Base-by-base conservation (phyloP, 2,797 vertebrate genomes). In the Cuniculus paca region DNA sequence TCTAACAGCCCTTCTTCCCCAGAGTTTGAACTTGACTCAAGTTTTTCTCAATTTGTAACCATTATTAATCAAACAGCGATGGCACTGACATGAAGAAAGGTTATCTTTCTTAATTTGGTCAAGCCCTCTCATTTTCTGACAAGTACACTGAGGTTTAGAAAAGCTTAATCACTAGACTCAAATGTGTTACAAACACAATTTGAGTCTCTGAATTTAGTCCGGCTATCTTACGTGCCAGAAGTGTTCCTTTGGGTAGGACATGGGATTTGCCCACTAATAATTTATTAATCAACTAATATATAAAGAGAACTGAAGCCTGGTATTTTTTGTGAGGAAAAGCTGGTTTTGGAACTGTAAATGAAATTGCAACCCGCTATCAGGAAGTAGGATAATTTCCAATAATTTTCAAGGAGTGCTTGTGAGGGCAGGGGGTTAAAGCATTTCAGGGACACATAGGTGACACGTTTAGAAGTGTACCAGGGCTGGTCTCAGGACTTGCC, bases 371-470 rank as follows among this genome's bases (percentile, higher is more conserved):
- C 14, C 14, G 8, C 17, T 39, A 58, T 19, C 74, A 63, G 39
- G 90, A 81, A 39, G 1, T 10, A 88, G 34, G 77, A n/a, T 58
- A 11, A 10, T 61, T 95, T 95, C 94, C 34, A 79, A 94, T n/a
- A 50, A 85, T 36, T 45, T 7, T 36, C 24, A 45, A 74, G 13
- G 7, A 36, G 34, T 22, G 2, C 20, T 50, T 61, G 22, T 13
- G 7, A 88, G 17, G 48, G 36, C 14, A 61, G 36, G 83, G 90
- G 83, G 50, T 52, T 45, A 88, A 97, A 91, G 60, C 45, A 36
- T 58, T 95, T 92, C 22, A 65, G 74, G 26, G 42, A 88, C 22
- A n/a, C 13, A 20, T 13, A 77, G 28, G 19, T 31, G 24, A 13
- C 31, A 85, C 88, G 17, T 61, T 88, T 70, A 3, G n/a, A 95